These are phyloP conservation scores for Xestoiulus laeticollis DNA, from an alignment of 2,888 invertebrate species.

Conservation along the genomic window DNA sequence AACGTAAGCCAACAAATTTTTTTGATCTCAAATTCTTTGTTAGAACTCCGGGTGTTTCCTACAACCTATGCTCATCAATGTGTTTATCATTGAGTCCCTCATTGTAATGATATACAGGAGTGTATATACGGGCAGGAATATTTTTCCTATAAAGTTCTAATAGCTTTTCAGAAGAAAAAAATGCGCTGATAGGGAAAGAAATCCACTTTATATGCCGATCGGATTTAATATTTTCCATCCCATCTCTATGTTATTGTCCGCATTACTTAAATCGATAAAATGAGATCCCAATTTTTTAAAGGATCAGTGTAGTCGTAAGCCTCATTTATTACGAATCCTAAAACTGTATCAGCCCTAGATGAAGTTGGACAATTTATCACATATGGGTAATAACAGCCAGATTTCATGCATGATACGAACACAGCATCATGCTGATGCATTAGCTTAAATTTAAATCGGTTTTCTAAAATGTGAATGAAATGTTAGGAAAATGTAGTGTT, in stretches of 20 bases:
- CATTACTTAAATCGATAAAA: background rate
- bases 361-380: constrained; percentile 18
- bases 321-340: constrained; percentile 5
- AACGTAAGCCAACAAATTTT: constrained; percentile 19
- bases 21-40: constrained; percentile 9
- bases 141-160: background rate
- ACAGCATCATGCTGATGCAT: background rate
- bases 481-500: no score
- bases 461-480: background rate
- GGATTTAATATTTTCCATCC: constrained; percentile 23
- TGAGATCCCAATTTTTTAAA: constrained; percentile 20
- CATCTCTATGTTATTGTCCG: background rate
- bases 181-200: constrained; percentile 4
- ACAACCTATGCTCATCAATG: background rate
- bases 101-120: background rate
- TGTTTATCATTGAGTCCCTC: background rate
- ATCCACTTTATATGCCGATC: constrained; percentile 28
- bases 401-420: background rate
- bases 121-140: background rate
- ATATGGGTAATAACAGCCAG: background rate
- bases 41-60: background rate
- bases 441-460: background rate
- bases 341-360: background rate
- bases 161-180: background rate
- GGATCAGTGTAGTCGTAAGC: background rate